Base-by-base conservation (phyloP, 2,797 vertebrate species). In the Avahi laniger region DNA sequence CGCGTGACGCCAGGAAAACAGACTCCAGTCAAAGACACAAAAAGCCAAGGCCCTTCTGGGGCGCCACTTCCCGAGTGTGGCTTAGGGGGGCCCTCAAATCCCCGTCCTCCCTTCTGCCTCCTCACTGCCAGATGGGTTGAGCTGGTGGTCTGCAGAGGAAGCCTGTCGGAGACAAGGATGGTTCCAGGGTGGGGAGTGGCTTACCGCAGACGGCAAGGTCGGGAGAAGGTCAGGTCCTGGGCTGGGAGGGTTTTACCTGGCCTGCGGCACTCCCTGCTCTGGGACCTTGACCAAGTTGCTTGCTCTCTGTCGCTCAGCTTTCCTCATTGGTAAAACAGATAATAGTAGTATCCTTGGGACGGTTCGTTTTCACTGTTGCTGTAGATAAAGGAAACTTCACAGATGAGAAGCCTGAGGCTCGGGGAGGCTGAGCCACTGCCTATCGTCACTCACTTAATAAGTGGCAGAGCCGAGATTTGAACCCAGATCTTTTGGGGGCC, bases 51-150 rank as follows among this genome's bases (percentile, higher is more conserved):
- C 59, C 33, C 4, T 38, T 7, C 81, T 50, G 61, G 59, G 59
- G 65, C 0, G 5, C 43, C 28, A 2, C 28, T 13, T 72, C 20
- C 24, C 30, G 7, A 3, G 30, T 0, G 4, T 9, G 7, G 38
- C 33, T 72, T 28, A 2, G 63, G 9, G 50, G 33, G 7, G 1
- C 63, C 65, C 6, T 50, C 61, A 35, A 17, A 28, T 8, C 54
- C 33, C 76, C 1, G 11, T 0, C 22, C 18, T 28, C 20, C 63
- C 11, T 12, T 35, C 63, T 35, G 0, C 86, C 43, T 3, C 15
- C 46, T 4, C 15, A 20, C 14, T 35, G 35, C 41, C 8, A 6
- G 17, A 5, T 1, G 4, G 90, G 48, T 33, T 38, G n/a, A 41
- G 83, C 43, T 22, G 26, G 46, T 3, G 50, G 26, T 73, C 85